Evolutionary conservation across 2,888 invertebrate genomes (phyloP).

Genomic region (Seladonia tumulorum): DNA sequence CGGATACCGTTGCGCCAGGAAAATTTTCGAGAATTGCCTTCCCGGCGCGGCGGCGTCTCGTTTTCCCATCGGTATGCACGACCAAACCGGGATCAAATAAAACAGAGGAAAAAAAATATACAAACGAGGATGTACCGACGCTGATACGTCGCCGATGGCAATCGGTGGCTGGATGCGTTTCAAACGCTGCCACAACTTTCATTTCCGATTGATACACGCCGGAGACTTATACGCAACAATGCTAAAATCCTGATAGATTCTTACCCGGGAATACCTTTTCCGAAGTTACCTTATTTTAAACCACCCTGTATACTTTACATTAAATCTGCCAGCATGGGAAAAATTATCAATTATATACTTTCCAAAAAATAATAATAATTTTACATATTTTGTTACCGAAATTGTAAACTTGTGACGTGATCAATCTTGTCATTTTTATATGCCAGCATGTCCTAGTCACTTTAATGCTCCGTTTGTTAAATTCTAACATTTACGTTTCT

Average conservation of each 20-base stretch:
- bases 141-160: constrained; percentile 1
- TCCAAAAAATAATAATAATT: too few relatives aligned
- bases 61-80: constrained; percentile 46
- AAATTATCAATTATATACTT: neutral
- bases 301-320: neutral
- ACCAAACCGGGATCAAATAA: constrained; percentile 34
- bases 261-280: neutral
- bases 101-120: constrained; percentile 16
- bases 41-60: constrained; percentile 19
- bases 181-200: constrained; percentile 6
- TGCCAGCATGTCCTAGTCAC: too few relatives aligned
- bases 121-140: constrained; percentile 9
- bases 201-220: neutral
- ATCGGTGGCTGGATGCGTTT: constrained; percentile 9
- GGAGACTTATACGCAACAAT: neutral
- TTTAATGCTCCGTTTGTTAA: too few relatives aligned
- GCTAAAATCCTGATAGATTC: neutral
- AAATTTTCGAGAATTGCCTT: constrained; percentile 56
- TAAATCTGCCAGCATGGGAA: neutral
- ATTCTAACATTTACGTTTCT: too few relatives aligned
- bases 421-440: too few relatives aligned
- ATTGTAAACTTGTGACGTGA: neutral
- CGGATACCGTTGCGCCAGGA: constrained; percentile 49
- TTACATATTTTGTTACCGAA: neutral
- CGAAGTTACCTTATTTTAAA: neutral